These are phyloP conservation scores for Pseudococcus viburni DNA, from an alignment of 2,888 invertebrate species.

Conservation along the genomic window DNA sequence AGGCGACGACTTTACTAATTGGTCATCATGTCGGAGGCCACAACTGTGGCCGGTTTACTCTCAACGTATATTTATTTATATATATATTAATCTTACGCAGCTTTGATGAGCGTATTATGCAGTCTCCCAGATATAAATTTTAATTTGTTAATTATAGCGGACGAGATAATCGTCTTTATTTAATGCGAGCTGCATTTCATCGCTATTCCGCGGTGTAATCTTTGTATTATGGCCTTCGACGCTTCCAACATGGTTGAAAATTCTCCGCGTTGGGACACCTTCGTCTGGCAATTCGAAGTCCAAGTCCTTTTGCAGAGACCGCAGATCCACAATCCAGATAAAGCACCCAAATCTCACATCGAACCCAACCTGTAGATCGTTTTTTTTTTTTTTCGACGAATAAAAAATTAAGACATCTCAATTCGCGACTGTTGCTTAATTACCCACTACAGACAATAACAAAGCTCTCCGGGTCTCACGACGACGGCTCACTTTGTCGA, in stretches of 20 bases:
- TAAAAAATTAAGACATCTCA: background rate
- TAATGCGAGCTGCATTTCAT: too few relatives aligned
- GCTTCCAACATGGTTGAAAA: too few relatives aligned
- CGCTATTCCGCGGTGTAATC: too few relatives aligned
- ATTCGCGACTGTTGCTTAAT: background rate
- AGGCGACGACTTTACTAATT: conserved; percentile 34
- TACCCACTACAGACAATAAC: background rate
- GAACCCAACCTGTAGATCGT: background rate
- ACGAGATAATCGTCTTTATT: background rate
- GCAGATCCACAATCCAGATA: too few relatives aligned
- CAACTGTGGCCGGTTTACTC: background rate
- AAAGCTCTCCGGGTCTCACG: background rate
- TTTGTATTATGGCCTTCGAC: too few relatives aligned
- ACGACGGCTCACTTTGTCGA: conserved; percentile 25
- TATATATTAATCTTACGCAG: background rate
- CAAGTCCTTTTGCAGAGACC: too few relatives aligned
- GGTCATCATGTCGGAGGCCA: background rate
- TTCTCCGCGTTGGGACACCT: too few relatives aligned
- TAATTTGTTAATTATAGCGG: background rate
- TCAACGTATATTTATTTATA: background rate
- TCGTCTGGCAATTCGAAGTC: too few relatives aligned
- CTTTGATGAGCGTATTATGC: background rate
- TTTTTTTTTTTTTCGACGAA: background rate
- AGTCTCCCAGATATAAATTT: background rate
- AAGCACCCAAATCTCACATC: background rate